phyloP scores from a whole-genome alignment of 2,888 invertebrate species.

The Colletes collaris region DNA sequence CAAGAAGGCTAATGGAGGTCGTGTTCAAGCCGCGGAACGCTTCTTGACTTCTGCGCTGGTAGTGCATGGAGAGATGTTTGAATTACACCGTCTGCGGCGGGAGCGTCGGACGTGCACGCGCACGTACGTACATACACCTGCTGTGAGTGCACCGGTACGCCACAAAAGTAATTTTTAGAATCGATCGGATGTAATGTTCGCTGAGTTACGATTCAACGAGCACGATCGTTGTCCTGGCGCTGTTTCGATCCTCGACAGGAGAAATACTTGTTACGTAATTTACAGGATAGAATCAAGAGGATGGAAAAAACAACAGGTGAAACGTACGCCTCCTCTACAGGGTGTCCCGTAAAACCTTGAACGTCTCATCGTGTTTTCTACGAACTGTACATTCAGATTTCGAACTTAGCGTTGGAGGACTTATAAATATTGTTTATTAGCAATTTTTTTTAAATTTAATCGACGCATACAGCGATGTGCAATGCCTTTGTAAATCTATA shows the following conservation, averaged over 20 bases:
- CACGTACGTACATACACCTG: constrained; percentile 22
- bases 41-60: constrained; percentile 61
- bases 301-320: not conserved
- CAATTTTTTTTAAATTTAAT: too few relatives aligned
- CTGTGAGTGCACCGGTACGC: too few relatives aligned
- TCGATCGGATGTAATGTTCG: constrained; percentile 9
- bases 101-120: constrained; percentile 35
- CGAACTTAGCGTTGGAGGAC: too few relatives aligned
- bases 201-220: constrained; percentile 1
- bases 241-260: not conserved
- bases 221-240: not conserved
- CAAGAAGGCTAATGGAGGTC: constrained; percentile 74
- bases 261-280: not conserved
- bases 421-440: too few relatives aligned
- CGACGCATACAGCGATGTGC: too few relatives aligned
- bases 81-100: constrained; percentile 55
- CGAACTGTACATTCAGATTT: too few relatives aligned
- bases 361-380: too few relatives aligned
- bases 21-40: constrained; percentile 68
- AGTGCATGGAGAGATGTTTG: constrained; percentile 53
- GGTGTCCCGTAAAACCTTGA: too few relatives aligned
- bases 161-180: constrained; percentile 8
- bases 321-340: too few relatives aligned
- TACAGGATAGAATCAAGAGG: not conserved
- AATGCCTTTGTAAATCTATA: too few relatives aligned